Evolutionary conservation across 2,888 invertebrate genomes (phyloP), one percentile per base, ranked within the genome.

Genomic region (Eristalis pertinax): DNA sequence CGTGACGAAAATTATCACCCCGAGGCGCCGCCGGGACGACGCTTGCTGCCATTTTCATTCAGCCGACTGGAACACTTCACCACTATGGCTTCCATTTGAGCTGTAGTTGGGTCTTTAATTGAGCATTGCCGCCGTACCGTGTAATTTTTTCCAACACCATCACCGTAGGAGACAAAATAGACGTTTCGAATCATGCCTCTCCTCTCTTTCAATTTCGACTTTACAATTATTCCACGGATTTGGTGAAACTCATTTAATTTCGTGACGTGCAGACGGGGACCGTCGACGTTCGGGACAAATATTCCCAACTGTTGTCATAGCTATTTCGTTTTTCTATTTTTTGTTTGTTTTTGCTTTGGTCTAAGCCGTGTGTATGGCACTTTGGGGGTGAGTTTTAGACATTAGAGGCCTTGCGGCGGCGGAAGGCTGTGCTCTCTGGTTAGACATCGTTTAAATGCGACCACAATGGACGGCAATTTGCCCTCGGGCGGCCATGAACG

Each of bases 401-500:
- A 83, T 79, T 56, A 76, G 58, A 83, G 58, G 72, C 72, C 73
- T 50, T 50, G 77, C 69, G 75, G 83, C 65, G 76, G 60, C 60
- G 64, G 24, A 64, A 41, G 58, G 58, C 67, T 72, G 62, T 75
- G 58, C 43, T 50, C 50, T 67, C 32, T 62, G 7, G 63, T 56
- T 63, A 65, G 74, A 70, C 76, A 73, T 83, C 76, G 83, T 72
- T 87, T 73, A 83, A 87, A 83, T 79, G 70, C 68, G 84, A 87
- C 87, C 87, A 83, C 87, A 87, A 83, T 87, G 83, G 83, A 87
- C 75, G 79, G 79, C 87, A 87, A 83, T 79, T 87, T 87, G 67
- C 58, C 83, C 75, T 79, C 22, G n/a, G 79, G 87, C 43, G 29
- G 63, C 22, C 22, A 41, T 63, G 75, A 67, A 68, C 64, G 60